Evolutionary conservation across 92 coral and sea anemone species (phyloP).

Genomic region (Palythoa grandiflora): DNA sequence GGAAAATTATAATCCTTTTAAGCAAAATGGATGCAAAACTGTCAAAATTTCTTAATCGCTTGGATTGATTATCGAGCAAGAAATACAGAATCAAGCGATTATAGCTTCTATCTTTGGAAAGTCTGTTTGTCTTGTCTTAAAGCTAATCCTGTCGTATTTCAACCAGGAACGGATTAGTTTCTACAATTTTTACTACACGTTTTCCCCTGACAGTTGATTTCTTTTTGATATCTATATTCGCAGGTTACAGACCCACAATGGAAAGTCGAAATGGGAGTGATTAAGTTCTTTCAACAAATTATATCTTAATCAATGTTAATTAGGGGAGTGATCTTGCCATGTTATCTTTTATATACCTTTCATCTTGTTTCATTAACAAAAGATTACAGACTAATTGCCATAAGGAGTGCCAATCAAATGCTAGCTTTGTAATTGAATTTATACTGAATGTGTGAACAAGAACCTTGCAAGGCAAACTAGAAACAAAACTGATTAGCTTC

Average conservation of each 20-base stretch:
- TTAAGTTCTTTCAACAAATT: slow-evolving; percentile 92
- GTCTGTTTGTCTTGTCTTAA: slow-evolving; percentile 59
- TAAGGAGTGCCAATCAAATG: slow-evolving; percentile 78
- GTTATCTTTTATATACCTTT: slow-evolving; percentile 81
- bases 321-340: slow-evolving; percentile 87
- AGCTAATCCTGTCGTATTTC: slow-evolving; percentile 46
- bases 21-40: slow-evolving; percentile 29
- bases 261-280: slow-evolving; percentile 78
- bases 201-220: slow-evolving; percentile 44
- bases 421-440: slow-evolving; percentile 84
- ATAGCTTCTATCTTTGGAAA: slow-evolving; percentile 41
- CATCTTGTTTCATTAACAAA: slow-evolving; percentile 96
- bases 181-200: slow-evolving; percentile 54
- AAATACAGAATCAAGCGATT: slow-evolving; percentile 16
- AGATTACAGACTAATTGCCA: slow-evolving; percentile 93
- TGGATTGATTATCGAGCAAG: slow-evolving; percentile 22
- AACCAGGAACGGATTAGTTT: slow-evolving; percentile 69
- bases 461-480: slow-evolving; percentile 49
- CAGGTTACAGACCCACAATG: slow-evolving; percentile 72
- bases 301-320: slow-evolving; percentile 93
- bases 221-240: slow-evolving; percentile 77
- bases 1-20: slow-evolving; percentile 33
- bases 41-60: slow-evolving; percentile 37
- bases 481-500: slow-evolving; percentile 47
- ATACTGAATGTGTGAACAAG: slow-evolving; percentile 86